Base-by-base conservation (phyloP, 35 echinoderm and acorn worm genomes). In the Diadema setosum region DNA sequence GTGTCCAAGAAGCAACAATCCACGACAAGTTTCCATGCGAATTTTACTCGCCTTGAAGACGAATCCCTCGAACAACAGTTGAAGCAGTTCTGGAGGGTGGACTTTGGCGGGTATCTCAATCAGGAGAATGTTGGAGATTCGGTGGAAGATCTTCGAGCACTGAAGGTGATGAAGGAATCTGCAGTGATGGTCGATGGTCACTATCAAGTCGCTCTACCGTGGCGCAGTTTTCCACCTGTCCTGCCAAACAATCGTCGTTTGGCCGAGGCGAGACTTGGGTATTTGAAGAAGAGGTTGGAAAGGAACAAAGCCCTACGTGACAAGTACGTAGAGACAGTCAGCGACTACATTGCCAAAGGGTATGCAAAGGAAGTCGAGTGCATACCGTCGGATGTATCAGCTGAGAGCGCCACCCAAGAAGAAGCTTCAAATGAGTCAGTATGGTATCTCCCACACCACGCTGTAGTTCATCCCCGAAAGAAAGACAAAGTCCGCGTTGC, bases 381-480 rank as follows among this genome's bases (percentile, higher is more conserved):
- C 1, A n/a, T 46, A 18, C 29, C 46, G 27, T 57, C 59, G 5
- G 37, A 35, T 26, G 45, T 27, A 15, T 48, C 18, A 64, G 82
- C 57, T 83, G 87, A 57, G 56, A 82, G 36, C 35, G 64, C 8
- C 75, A n/a, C n/a, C n/a, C n/a, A n/a, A n/a, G 23, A 37, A 35
- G 39, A 41, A 69, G 58, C 34, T 11, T 9, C 17, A 31, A 27
- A 85, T 64, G 30, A 18, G 34, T 40, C 39, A 7, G 43, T 5
- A 36, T 92, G 90, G 90, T 92, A 92, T 24, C 43, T 92, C 2
- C 90, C 84, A 26, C 90, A 92, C 57, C 83, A 87, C 42, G 24
- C 33, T 1, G 84, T 87, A 24, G n/a, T 73, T 1, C 74, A 87
- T 37, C 87, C 87, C 3, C 23, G 89, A 39, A 80, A 82, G 42